Evolutionary conservation across 2,113 vertebrate genomes (phyloP).

Genomic region (Buteo buteo): DNA sequence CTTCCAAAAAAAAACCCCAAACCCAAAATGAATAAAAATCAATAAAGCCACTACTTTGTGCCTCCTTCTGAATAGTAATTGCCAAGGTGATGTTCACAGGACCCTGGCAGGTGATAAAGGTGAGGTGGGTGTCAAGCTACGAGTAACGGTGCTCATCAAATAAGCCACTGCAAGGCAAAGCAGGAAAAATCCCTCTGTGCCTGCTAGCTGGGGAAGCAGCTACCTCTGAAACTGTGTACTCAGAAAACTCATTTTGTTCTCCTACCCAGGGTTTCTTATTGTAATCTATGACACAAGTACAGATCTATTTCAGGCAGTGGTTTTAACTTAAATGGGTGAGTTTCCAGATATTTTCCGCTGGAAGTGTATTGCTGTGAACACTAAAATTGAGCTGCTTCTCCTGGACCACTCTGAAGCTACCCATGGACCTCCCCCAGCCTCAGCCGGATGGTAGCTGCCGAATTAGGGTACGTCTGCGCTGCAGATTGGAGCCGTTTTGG

Average conservation of each 20-base stretch:
- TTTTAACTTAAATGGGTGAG: not conserved
- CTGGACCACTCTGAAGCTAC: not conserved
- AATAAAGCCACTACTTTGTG: not conserved
- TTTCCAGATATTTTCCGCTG: not conserved
- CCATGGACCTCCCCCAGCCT: not conserved
- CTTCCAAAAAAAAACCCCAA: too few species aligned
- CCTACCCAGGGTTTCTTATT: not conserved
- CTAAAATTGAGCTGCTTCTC: not conserved
- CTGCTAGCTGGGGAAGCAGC: not conserved
- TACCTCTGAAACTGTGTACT: not conserved
- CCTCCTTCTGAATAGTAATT: not conserved
- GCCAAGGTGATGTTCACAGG: not conserved
- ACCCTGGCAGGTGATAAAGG: not conserved
- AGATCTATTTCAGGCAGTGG: not conserved
- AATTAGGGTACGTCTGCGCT: not conserved
- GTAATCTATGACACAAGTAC: not conserved
- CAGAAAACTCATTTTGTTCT: not conserved
- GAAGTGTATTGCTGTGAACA: not conserved
- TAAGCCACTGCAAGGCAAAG: not conserved
- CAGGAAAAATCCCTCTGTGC: not conserved
- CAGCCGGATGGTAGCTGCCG: rapidly evolving
- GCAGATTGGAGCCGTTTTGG: rapidly evolving
- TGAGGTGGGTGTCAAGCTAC: not conserved
- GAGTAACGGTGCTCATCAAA: not conserved
- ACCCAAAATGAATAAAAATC: not conserved